Conservation (phyloP, 1,140 invertebrate genomes). For the Lamellibrachia luymesi region DNA sequence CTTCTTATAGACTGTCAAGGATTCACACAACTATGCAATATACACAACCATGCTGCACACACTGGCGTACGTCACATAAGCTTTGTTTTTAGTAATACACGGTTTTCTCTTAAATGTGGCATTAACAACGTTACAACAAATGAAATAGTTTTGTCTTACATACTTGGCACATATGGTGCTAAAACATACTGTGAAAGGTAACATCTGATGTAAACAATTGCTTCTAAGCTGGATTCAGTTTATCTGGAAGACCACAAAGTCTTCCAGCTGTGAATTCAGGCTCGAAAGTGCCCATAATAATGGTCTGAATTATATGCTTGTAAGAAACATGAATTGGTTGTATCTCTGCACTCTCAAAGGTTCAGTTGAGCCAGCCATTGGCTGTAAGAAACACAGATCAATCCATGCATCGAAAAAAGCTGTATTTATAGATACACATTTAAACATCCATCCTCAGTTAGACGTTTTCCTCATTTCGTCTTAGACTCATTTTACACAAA, state of each 20-base stretch:
- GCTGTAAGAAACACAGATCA: neutral
- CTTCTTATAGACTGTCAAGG: neutral
- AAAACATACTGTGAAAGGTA: too few relatives aligned
- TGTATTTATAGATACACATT: neutral
- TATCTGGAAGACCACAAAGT: too few relatives aligned
- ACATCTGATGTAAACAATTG: neutral
- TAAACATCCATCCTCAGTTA: too few relatives aligned
- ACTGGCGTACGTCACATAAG: neutral
- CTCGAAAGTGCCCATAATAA: neutral
- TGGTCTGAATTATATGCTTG: neutral
- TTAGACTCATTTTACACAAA: too few relatives aligned
- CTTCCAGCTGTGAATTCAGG: neutral
- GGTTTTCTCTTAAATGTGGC: neutral
- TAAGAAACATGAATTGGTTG: neutral
- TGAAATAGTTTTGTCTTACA: neutral
- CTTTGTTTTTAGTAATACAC: neutral
- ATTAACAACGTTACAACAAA: neutral
- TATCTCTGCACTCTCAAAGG: neutral
- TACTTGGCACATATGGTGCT: too few relatives aligned
- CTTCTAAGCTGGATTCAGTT: neutral
- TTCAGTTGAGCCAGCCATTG: neutral
- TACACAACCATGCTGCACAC: neutral
- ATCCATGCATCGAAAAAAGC: neutral
- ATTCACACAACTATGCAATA: neutral
- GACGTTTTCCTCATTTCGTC: too few relatives aligned